A percentile compares a stretch with the other conserved stretches of the same genome.
Evolutionary conservation across 2,888 invertebrate species (phyloP).

Genomic region (Embidobia sp.): DNA sequence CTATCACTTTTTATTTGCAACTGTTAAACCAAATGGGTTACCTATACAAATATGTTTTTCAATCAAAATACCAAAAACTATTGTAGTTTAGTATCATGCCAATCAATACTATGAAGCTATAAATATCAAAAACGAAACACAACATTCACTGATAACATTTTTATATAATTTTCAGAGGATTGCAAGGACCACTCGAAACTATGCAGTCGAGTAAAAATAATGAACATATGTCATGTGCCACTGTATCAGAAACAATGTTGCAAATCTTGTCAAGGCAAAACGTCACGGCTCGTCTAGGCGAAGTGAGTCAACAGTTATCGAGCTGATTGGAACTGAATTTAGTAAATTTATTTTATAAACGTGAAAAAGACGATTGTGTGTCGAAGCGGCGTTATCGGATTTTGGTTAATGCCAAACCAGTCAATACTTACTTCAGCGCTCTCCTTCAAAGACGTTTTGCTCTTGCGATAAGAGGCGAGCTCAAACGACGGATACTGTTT

Average conservation of each 20-base stretch:
- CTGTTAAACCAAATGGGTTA: too few relatives aligned
- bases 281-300: constrained; percentile 62
- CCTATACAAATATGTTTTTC: too few relatives aligned
- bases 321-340: constrained; percentile 47
- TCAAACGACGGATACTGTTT: constrained; percentile 35
- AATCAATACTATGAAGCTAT: too few relatives aligned
- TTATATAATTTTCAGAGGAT: constrained; percentile 83
- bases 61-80: background rate
- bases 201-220: constrained; percentile 92
- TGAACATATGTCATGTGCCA: constrained; percentile 93
- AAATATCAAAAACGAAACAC: background rate
- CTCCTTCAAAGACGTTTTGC: constrained; percentile 50
- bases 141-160: constrained; percentile 7
- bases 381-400: constrained; percentile 44
- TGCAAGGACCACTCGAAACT: constrained; percentile 92
- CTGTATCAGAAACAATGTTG: constrained; percentile 94
- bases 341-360: constrained; percentile 53
- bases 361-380: constrained; percentile 35
- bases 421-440: constrained; percentile 56
- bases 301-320: constrained; percentile 55
- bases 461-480: constrained; percentile 45
- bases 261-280: constrained; percentile 86
- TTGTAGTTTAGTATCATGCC: background rate
- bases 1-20: too few relatives aligned
- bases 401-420: constrained; percentile 58